phyloP scores from a whole-genome alignment of 1,140 invertebrate genomes.

The Tetragnatha versicolor region DNA sequence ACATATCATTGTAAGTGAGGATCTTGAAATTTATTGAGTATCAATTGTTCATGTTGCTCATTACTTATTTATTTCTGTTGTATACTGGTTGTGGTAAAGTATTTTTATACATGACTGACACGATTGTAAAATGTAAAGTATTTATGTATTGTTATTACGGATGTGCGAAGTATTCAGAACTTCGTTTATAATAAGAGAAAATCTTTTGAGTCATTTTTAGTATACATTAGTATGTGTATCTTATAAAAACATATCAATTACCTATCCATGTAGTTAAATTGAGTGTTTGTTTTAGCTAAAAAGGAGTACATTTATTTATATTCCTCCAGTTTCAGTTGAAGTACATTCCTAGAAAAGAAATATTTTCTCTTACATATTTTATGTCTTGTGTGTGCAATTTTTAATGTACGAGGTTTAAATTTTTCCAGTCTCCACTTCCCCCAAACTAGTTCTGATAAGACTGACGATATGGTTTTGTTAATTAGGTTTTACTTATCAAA shows the following conservation, averaged over 20 bases:
- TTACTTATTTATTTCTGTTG: slow-evolving; percentile 53
- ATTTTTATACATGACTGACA: slow-evolving; percentile 55
- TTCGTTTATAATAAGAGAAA: slow-evolving; percentile 25
- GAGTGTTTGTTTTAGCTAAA: too few species aligned
- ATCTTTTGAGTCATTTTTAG: slow-evolving; percentile 17
- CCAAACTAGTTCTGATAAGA: too few species aligned
- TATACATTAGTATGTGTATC: slow-evolving; percentile 1
- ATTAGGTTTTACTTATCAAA: too few species aligned
- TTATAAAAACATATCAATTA: slow-evolving; percentile 11
- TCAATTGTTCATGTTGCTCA: slow-evolving; percentile 55
- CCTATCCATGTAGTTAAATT: not conserved
- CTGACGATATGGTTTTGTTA: too few species aligned
- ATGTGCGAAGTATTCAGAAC: slow-evolving; percentile 37
- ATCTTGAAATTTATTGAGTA: slow-evolving; percentile 51
- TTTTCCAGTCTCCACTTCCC: too few species aligned
- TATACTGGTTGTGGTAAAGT: slow-evolving; percentile 53
- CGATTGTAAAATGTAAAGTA: slow-evolving; percentile 42
- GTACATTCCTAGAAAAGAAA: too few species aligned
- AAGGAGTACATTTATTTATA: too few species aligned
- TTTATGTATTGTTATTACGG: slow-evolving; percentile 53
- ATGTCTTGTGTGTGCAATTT: too few species aligned
- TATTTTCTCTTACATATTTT: too few species aligned
- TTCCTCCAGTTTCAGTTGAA: too few species aligned
- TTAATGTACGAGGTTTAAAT: too few species aligned
- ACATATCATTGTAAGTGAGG: slow-evolving; percentile 51